phyloP scores from a whole-genome alignment of 2,888 invertebrate species.

The Blastobasis lacticolella region DNA sequence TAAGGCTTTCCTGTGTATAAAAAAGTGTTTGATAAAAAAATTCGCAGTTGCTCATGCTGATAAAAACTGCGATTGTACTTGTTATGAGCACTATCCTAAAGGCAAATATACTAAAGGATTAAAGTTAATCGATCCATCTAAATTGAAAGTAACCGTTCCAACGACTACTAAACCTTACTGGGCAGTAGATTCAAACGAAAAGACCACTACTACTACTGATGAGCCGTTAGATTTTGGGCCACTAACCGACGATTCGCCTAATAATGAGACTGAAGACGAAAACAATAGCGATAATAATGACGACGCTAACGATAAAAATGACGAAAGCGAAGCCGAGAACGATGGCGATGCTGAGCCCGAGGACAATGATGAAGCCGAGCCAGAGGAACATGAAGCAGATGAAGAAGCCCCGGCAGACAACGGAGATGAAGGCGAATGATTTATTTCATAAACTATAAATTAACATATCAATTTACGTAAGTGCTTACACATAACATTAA shows the following conservation, averaged over 20 bases:
- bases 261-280: not conserved
- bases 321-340: not conserved
- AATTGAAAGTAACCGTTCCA: conserved; percentile 35
- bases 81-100: conserved; percentile 15
- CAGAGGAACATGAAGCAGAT: not conserved
- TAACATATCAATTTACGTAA: too few species aligned
- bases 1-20: conserved; percentile 41
- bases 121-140: conserved; percentile 8
- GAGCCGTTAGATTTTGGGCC: too few species aligned
- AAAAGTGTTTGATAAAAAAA: conserved; percentile 38
- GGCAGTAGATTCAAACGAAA: conserved; percentile 15
- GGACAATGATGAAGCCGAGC: not conserved
- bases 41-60: conserved; percentile 44
- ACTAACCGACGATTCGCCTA: not conserved
- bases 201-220: too few species aligned
- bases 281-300: not conserved
- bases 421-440: not conserved
- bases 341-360: not conserved
- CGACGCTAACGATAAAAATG: not conserved
- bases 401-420: not conserved
- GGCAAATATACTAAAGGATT: too few species aligned
- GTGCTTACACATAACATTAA: too few species aligned
- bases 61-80: conserved; percentile 42
- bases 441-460: too few species aligned
- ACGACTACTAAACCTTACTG: conserved; percentile 39